Evolutionary conservation across 2,888 invertebrate species (phyloP), one percentile per base, ranked within the genome.

Genomic region (Molorchus minor): DNA sequence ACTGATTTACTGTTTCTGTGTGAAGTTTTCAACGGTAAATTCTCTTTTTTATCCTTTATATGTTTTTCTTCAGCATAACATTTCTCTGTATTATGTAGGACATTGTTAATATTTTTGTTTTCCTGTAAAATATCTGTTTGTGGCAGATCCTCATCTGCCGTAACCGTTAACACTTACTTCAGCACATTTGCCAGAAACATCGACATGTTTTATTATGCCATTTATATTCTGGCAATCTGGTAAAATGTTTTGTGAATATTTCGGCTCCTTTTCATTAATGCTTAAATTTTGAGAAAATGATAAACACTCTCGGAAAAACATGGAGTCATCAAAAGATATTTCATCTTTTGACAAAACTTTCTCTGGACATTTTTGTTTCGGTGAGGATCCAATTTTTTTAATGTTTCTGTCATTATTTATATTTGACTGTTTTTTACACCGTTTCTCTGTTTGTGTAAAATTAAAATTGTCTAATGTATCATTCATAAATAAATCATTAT

Each of bases 401-500:
- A 12, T 10, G 2, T n/a, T 33, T 29, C 21, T 36, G 10, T 8
- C 38, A 10, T 7, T 3, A 3, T 56, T 45, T 47, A 25, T 13
- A 8, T 16, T 35, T 15, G 45, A 10, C 25, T 21, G 46, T 41
- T 30, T 40, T 17, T 13, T 36, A 40, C n/a, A 51, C 15, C 36
- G 0, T 2, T 38, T 8, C 25, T 51, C 40, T 25, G 40, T 57
- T 52, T 57, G 52, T 21, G 64, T 56, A 64, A 75, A 72, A 49
- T 61, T 63, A 35, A 75, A 67, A 64, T 75, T 69, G 59, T 76
- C 75, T 12, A 75, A 68, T 2, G 76, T 76, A 64, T 76, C 75
- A 62, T 70, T 76, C 69, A 75, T 67, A 43, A 65, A 63, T 35
- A 65, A 60, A 58, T 71, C 68, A 62, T 61, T 56, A 52, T 49